Base-by-base conservation (phyloP, 1,140 invertebrate genomes). In the Acromyrmex echinatior region DNA sequence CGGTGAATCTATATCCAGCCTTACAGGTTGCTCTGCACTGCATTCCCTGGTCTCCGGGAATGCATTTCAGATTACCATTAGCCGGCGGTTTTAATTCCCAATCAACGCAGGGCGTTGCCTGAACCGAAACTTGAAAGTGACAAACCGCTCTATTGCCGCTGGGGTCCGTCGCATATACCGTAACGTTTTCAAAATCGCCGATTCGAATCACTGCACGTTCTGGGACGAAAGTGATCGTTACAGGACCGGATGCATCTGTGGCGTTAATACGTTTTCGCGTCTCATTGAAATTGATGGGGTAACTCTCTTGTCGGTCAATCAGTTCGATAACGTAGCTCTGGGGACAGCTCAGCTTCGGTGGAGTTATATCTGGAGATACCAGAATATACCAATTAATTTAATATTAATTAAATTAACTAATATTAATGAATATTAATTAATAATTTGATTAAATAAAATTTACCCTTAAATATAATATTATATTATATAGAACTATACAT, bases 251-350 rank as follows among this genome's bases (percentile, higher is more conserved):
- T 28, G 98, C 97, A 95, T 99, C 99, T 0, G 98, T 97, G 0
- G 98, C 97, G 93, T 98, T 99, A 28, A 99, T 97, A 91, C 98
- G 96, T 88, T 97, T 96, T 51, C 98, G 96, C 0, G 98, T 98
- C 91, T 99, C 98, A 93, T 99, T 99, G 94, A 99, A 99, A 90
- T 99, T 98, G 0, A 99, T 98, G 3, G 97, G 96, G 89, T 99
- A 99, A 92, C 97, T 98, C 2, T 99, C 98, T 96, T 99, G 98
- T 91, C 97, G 97, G 86, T 99, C 98, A 0, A 98, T 97, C 70
- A 99, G 95, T 94, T 99, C 98, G 86, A 99, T 98, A 0, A 99
- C 98, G 93, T 99, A 99, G 91, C 98, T 99, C 94, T 99, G 98
- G 1, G 99, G 99, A 93, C 99, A 99, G 92, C 98, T 98, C 31